Base-by-base conservation (phyloP, 1,140 invertebrate genomes). In the Cyrtorhinus lividipennis region DNA sequence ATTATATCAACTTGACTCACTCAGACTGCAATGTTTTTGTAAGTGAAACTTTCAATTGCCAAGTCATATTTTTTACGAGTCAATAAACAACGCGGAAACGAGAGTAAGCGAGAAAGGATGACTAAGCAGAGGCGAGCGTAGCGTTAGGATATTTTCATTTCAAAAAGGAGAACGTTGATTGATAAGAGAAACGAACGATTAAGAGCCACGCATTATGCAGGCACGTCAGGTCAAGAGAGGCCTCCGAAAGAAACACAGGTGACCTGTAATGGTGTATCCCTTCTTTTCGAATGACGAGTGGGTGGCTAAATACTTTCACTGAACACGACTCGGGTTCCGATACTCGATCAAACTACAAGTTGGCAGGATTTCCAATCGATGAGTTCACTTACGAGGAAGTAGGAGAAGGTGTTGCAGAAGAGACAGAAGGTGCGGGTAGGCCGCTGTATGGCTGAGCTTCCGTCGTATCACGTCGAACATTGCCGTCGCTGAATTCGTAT, bases 381-480 rank as follows among this genome's bases (percentile, higher is more conserved):
- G 5, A 38, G 15, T 38, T 38, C 30, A 84, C 88, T 87, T 78
- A 92, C 90, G 77, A 64, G 94, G 94, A 66, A 98, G 74, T 44
- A 97, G 76, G 12, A 98, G 76, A 69, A 92, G 84, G 72, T 98
- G 95, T 69, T 95, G 84, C 56, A 99, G 76, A 56, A 98, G 76
- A 10, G 92, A 96, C 63, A 96, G 76, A 56, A 98, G 78, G 76
- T 98, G 92, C 12, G 91, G 88, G 74, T 95, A 95, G 1, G 93
- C 93, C 46, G 90, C 83, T 1, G 93, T 92, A 71, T 96, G 90
- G 71, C 87, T 88, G 24, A 98, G 77, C 76, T 95, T 96, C 68
- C 87, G 81, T 67, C 91, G 80, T 63, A 99, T 73, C 56, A 95
- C 74, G 73, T 97, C 93, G 74, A 98, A 96, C 92, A 98, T 98